phyloP scores from a whole-genome alignment of 2,888 invertebrate genomes.

The Noctua comes region DNA sequence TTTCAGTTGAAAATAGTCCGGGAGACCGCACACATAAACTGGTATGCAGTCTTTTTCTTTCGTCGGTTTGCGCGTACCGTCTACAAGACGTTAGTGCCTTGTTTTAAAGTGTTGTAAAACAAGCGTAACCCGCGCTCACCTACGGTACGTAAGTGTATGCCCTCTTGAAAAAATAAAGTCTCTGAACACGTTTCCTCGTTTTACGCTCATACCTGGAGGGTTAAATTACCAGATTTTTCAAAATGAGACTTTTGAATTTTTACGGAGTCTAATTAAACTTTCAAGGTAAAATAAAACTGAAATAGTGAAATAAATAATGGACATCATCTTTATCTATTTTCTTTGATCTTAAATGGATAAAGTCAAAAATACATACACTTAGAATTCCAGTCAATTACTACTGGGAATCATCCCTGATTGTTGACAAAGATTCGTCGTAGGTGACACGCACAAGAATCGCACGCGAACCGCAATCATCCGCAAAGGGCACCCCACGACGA shows the following conservation, averaged over 20 bases:
- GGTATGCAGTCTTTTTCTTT: conserved; percentile 84
- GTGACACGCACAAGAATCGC: conserved; percentile 34
- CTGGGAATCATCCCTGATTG: not conserved
- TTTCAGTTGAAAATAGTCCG: conserved; percentile 82
- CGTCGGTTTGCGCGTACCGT: conserved; percentile 72
- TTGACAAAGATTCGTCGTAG: conserved; percentile 30
- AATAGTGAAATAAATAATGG: not conserved
- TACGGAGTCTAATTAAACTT: conserved; percentile 10
- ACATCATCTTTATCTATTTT: not conserved
- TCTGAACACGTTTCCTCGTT: conserved; percentile 68
- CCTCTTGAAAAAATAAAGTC: conserved; percentile 80
- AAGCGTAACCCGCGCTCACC: conserved; percentile 79
- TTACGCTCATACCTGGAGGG: conserved; percentile 67
- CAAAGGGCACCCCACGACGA: conserved; percentile 40
- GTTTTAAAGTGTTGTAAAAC: conserved; percentile 90
- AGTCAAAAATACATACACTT: not conserved
- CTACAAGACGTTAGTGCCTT: conserved; percentile 85
- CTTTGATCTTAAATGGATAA: not conserved
- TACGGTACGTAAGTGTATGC: conserved; percentile 71
- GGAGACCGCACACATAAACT: conserved; percentile 86
- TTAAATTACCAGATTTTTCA: conserved; percentile 49
- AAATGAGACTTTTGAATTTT: conserved; percentile 17
- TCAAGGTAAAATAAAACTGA: not conserved
- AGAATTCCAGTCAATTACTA: not conserved
- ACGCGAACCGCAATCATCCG: conserved; percentile 49